A percentile compares a stretch with the other conserved stretches of the same genome.
These are phyloP conservation scores for Aplysina aerophoba DNA, from an alignment of 37 sponge, comb jelly and placozoan species.

Conservation along the genomic window DNA sequence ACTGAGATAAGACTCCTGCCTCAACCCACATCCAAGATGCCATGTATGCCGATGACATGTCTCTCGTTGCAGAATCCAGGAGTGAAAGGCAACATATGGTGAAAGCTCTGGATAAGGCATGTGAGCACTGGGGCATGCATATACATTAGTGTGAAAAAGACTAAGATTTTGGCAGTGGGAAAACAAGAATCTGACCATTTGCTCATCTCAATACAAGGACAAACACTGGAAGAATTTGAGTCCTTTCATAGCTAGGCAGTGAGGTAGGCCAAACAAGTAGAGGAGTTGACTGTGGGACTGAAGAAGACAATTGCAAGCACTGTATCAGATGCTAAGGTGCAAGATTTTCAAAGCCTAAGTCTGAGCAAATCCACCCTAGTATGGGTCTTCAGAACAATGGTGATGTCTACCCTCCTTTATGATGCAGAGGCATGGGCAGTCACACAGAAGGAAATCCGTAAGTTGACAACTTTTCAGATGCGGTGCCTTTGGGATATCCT, in stretches of 20 bases:
- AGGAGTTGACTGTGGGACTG: not conserved
- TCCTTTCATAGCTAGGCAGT: conserved; percentile 24
- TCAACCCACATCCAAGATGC: not conserved
- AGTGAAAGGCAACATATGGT: not conserved
- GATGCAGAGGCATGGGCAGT: conserved; percentile 30
- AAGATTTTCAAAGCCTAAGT: conserved; percentile 11
- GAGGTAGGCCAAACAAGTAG: conserved; percentile 2
- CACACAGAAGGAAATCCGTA: conserved; percentile 2
- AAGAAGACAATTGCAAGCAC: not conserved
- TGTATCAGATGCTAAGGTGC: conserved; percentile 19
- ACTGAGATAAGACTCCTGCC: conserved; percentile 9
- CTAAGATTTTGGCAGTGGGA: not conserved
- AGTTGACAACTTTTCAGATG: conserved; percentile 22
- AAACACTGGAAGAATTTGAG: conserved; percentile 6
- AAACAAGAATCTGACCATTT: not conserved
- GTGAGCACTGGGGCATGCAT: not conserved
- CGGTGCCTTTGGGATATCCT: conserved; percentile 11
- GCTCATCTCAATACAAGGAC: not conserved
- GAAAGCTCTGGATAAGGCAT: not conserved
- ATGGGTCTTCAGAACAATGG: not conserved
- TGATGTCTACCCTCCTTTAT: conserved; percentile 20
- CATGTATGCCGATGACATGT: conserved; percentile 24
- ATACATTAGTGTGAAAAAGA: conserved; percentile 24
- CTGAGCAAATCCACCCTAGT: conserved; percentile 13
- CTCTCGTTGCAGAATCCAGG: not conserved